phyloP scores from a whole-genome alignment of 2,113 vertebrate species.

The Limnothrissa miodon region DNA sequence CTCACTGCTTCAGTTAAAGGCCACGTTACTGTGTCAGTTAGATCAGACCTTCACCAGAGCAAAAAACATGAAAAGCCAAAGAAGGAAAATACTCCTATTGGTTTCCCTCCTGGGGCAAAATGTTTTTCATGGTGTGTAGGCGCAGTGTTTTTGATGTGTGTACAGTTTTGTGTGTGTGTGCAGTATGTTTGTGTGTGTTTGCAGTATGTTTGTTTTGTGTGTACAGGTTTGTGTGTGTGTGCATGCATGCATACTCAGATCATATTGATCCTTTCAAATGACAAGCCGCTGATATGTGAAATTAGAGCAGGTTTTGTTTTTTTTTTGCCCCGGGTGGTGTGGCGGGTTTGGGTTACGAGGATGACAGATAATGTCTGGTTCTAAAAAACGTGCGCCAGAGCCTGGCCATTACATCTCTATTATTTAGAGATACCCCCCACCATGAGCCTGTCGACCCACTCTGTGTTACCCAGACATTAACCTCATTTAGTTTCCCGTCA shows the following conservation, averaged over 20 bases:
- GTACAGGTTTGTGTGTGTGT: conserved; percentile 26
- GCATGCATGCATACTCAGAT: not conserved
- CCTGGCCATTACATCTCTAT: not conserved
- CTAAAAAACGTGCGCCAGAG: not conserved
- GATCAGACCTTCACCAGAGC: not conserved
- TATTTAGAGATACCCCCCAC: not conserved
- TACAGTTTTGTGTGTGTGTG: no score
- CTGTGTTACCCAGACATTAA: not conserved
- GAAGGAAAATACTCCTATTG: not conserved
- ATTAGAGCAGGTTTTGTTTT: not conserved
- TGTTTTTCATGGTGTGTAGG: not conserved
- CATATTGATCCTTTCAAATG: conserved; percentile 4
- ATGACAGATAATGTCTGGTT: not conserved
- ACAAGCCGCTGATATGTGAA: conserved; percentile 14
- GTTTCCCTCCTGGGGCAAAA: not conserved
- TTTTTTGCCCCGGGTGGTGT: not conserved
- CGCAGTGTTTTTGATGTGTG: no score
- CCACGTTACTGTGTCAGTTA: conserved; percentile 8
- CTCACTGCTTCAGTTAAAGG: not conserved
- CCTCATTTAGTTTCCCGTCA: not conserved
- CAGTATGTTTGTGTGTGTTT: conserved; percentile 8
- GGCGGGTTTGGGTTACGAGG: not conserved
- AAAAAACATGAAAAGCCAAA: not conserved
- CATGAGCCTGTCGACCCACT: not conserved
- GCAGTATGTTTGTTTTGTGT: not conserved